Percentiles rank a stretch among this genome's conserved stretches.
phyloP scores from a whole-genome alignment of 2,113 vertebrate species.

The Coryphaenoides rupestris region DNA sequence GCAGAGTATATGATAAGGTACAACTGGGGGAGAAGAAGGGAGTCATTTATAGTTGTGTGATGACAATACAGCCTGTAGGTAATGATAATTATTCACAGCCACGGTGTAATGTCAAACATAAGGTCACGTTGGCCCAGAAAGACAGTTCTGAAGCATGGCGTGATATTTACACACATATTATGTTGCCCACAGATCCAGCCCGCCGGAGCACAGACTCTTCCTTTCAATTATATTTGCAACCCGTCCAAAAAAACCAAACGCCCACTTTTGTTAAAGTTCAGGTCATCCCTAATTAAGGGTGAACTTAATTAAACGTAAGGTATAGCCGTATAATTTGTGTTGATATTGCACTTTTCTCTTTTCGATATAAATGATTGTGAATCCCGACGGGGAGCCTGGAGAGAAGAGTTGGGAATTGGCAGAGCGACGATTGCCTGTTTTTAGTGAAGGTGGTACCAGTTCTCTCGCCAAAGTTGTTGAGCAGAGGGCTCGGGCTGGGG shows the following conservation, averaged over 20 bases:
- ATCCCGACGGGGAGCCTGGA: constrained; percentile 59
- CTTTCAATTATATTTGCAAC: constrained; percentile 16
- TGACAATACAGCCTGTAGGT: constrained; percentile 14
- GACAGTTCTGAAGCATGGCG: constrained; percentile 22
- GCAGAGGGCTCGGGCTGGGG: no score
- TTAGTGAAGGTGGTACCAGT: no score
- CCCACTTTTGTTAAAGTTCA: constrained; percentile 39
- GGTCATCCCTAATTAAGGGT: constrained; percentile 57
- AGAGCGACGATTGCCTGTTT: no score
- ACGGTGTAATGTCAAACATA: constrained; percentile 30
- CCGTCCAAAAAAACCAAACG: constrained; percentile 2
- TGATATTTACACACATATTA: constrained; percentile 36
- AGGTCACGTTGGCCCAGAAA: constrained; percentile 25
- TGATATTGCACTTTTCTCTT: constrained; percentile 61
- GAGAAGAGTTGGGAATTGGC: no score
- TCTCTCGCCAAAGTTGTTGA: no score
- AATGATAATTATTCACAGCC: constrained; percentile 33
- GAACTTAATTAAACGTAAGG: constrained; percentile 68
- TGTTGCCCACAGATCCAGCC: neutral
- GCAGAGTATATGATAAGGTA: no score
- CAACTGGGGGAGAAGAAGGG: no score
- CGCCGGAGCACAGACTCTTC: constrained; percentile 9
- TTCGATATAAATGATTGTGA: constrained; percentile 64
- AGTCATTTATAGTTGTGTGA: neutral
- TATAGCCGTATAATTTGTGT: constrained; percentile 61